Evolutionary conservation across 2,888 invertebrate genomes (phyloP), one percentile per base, ranked within the genome.

Genomic region (Allygus modestus): DNA sequence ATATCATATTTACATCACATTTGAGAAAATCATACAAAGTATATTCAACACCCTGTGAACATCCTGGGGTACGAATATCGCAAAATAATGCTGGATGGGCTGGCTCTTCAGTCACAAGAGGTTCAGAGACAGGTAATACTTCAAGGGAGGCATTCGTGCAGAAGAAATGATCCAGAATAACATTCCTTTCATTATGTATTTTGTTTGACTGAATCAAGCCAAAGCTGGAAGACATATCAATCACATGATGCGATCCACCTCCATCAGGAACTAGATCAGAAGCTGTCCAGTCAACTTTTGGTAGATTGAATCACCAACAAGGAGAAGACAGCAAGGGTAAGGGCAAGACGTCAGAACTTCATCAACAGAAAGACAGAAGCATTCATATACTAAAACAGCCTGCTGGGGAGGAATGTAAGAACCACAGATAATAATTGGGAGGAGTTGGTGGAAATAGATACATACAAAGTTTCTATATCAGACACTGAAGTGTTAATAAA

Each of bases 401-500:
- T 71, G 71, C n/a, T 71, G 71, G n/a, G 71, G 71, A 2, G 71
- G 71, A 33, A 71, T 71, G n/a, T 71, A 71, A 9, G 71, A 31
- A 33, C 71, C 71, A n/a, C 71, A 5, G n/a, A 71, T 71, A n/a
- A 71, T 71, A n/a, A 71, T 7, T 71, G 71, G 71, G 26, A 61
- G 26, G 71, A 71, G 28, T 2, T 71, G 15, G 71, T 71, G 33
- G 7, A 5, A 17, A 71, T 33, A 1, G 71, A 71, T 2, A 71
- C 0, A 33, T 31, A 71, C 5, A 71, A 4, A 0, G 71, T 31
- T n/a, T 71, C 71, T 5, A 71, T 33, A 33, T 71, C 71, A 33
- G 33, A 31, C 12, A 71, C 37, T 4, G 71, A 33, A 33, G 71
- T 33, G n/a, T 12, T 71, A 15, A 71, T 71, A 31, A 33, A 31